A percentile compares a stretch with the other conserved stretches of the same genome.
Conservation (phyloP, 2,888 invertebrate genomes). For the Incurvaria masculella region DNA sequence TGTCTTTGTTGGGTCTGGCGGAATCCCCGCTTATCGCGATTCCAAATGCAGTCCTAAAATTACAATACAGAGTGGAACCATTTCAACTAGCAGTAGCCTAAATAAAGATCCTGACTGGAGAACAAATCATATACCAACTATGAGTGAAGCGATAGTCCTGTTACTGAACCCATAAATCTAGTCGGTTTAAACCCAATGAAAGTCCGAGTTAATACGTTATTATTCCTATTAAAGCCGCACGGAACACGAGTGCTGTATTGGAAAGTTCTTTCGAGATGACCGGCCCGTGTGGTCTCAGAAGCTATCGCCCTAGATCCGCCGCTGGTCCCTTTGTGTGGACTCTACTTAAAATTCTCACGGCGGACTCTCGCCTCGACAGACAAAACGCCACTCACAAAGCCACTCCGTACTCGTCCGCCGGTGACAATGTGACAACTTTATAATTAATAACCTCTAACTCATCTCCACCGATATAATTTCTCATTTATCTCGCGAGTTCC, state of each 20-base stretch:
- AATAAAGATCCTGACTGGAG: too few relatives aligned
- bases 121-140: too few relatives aligned
- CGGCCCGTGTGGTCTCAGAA: slow-evolving; percentile 24
- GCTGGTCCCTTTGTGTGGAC: slow-evolving; percentile 27
- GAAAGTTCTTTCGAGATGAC: neutral
- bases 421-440: slow-evolving; percentile 51
- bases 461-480: slow-evolving; percentile 53
- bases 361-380: slow-evolving; percentile 22
- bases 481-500: slow-evolving; percentile 50
- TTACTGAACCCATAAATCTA: neutral
- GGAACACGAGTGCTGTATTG: neutral
- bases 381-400: slow-evolving; percentile 40
- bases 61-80: too few relatives aligned
- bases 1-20: too few relatives aligned
- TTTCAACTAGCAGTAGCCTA: too few relatives aligned
- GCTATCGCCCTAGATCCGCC: slow-evolving; percentile 33
- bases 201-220: too few relatives aligned
- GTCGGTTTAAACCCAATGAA: neutral
- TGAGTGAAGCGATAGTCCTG: too few relatives aligned
- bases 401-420: slow-evolving; percentile 36
- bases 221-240: neutral
- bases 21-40: too few relatives aligned
- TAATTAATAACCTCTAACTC: slow-evolving; percentile 54
- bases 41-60: too few relatives aligned
- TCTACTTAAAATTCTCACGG: slow-evolving; percentile 44